Percentiles rank a stretch among this genome's conserved stretches.
phyloP scores from a whole-genome alignment of 1,140 invertebrate genomes.

The Tetraneura akinire region DNA sequence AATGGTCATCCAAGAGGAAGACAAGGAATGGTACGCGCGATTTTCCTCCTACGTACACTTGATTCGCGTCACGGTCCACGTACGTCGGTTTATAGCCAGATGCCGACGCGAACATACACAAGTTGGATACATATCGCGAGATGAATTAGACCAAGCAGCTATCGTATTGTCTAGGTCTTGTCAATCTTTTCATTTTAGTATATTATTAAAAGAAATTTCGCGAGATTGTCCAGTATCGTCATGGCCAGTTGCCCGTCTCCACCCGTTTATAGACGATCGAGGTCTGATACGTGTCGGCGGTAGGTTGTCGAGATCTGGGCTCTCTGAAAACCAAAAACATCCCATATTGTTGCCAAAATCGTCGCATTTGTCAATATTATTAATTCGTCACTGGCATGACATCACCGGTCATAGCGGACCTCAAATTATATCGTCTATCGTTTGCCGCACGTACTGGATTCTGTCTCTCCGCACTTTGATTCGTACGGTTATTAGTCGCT shows the following conservation, averaged over 20 bases:
- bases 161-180: too few relatives aligned
- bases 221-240: neutral
- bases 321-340: neutral
- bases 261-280: neutral
- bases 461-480: neutral
- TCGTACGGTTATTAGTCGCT: neutral
- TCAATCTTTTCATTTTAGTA: too few relatives aligned
- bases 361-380: neutral
- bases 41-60: too few relatives aligned
- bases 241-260: neutral
- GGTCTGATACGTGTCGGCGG: neutral
- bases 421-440: neutral
- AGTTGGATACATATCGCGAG: too few relatives aligned
- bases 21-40: too few relatives aligned
- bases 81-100: too few relatives aligned
- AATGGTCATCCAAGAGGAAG: too few relatives aligned
- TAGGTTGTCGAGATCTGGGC: neutral
- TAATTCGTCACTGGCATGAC: neutral
- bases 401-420: neutral
- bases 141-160: too few relatives aligned
- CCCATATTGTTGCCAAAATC: neutral
- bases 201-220: too few relatives aligned
- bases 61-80: too few relatives aligned
- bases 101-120: too few relatives aligned
- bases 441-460: slow-evolving; percentile 34